Conservation (phyloP, 2,113 vertebrate genomes). For the Motacilla alba region DNA sequence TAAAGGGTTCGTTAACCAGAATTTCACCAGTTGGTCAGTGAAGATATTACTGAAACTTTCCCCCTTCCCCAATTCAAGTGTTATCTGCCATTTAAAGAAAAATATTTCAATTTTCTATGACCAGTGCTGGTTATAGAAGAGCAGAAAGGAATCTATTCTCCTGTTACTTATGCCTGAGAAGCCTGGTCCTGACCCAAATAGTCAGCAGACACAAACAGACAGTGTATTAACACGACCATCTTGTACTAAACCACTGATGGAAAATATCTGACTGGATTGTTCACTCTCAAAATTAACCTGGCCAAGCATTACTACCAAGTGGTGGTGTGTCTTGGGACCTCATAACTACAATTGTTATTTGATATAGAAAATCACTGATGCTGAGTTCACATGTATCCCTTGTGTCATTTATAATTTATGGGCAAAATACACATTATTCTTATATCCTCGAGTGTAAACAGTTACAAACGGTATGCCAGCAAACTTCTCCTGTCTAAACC, state of each 20-base stretch:
- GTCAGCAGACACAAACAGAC: background rate
- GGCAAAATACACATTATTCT: background rate
- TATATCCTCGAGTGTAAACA: background rate
- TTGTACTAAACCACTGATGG: background rate
- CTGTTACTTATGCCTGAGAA: background rate
- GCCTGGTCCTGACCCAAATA: background rate
- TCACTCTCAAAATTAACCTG: background rate
- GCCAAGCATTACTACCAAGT: background rate
- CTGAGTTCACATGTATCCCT: background rate
- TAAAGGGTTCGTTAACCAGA: background rate
- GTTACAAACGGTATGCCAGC: background rate
- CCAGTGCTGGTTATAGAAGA: background rate
- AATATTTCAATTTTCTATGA: background rate
- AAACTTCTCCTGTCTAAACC: background rate
- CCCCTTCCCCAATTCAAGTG: accelerated
- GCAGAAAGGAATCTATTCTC: background rate
- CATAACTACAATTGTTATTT: background rate
- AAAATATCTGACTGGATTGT: background rate
- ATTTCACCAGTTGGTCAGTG: background rate
- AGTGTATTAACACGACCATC: background rate
- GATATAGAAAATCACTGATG: background rate
- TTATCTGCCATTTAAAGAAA: background rate
- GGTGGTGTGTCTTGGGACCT: background rate
- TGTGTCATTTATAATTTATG: background rate
- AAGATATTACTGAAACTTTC: background rate